phyloP scores from a whole-genome alignment of 2,888 invertebrate species.

The Druceiella hillmani region DNA sequence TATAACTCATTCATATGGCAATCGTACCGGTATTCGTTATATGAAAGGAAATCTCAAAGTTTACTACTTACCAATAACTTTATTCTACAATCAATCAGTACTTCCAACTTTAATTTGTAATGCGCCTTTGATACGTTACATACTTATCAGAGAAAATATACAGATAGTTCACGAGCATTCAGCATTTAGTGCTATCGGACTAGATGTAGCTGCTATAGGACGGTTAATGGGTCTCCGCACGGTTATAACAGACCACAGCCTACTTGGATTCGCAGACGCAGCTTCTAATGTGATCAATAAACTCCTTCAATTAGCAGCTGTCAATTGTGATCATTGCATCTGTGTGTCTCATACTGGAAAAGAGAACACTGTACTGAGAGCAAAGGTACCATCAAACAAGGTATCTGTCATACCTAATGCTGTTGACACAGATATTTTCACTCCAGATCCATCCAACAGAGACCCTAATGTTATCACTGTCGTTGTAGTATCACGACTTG shows the following conservation, averaged over 20 bases:
- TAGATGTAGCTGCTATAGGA: conserved; percentile 94
- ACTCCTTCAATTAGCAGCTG: conserved; percentile 86
- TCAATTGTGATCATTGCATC: conserved; percentile 92
- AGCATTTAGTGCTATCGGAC: conserved; percentile 95
- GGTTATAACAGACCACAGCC: conserved; percentile 96
- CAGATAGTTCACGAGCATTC: conserved; percentile 98
- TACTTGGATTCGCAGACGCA: conserved; percentile 98
- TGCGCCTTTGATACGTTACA: conserved; percentile 85
- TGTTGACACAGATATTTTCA: conserved; percentile 89
- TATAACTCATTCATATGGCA: conserved; percentile 54
- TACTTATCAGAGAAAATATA: conserved; percentile 84
- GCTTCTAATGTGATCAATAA: conserved; percentile 97
- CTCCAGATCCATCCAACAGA: conserved; percentile 74
- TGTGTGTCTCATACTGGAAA: conserved; percentile 96
- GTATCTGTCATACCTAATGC: conserved; percentile 99
- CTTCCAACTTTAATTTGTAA: conserved; percentile 92
- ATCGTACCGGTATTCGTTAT: conserved; percentile 68
- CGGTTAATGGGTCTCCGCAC: conserved; percentile 84
- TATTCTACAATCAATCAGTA: conserved; percentile 93
- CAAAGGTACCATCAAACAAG: conserved; percentile 72
- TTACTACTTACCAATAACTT: conserved; percentile 91
- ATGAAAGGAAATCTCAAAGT: conserved; percentile 95
- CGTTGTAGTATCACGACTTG: conserved; percentile 90
- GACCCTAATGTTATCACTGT: conserved; percentile 40
- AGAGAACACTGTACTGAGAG: conserved; percentile 94